Base-by-base conservation (phyloP, 2,797 vertebrate genomes). In the Melopsittacus undulatus region DNA sequence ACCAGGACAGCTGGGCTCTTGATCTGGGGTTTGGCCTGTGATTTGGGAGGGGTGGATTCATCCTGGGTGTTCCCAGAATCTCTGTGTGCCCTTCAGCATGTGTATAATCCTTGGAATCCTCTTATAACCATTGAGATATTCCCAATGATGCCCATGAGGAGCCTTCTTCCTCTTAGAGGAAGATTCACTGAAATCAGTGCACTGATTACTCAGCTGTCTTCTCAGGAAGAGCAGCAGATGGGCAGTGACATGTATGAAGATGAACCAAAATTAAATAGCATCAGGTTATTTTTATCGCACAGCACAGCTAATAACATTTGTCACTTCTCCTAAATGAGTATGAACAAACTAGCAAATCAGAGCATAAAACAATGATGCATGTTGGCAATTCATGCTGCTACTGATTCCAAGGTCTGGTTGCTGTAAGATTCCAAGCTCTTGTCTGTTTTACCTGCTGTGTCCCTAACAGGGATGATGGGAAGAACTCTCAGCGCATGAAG, bases 211-310 rank as follows among this genome's bases (percentile, higher is more conserved):
- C 23, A 42, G 78, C 87, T 78, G 21, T 22, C 75, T 69, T 30
- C 70, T 72, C 12, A 43, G 90, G 63, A 64, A 70, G 59, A 69
- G 69, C 88, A 91, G 91, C 94, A 96, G 94, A 94, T 96, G 96
- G 95, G n/a, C 17, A 9, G 22, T 73, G 91, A 93, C 83, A 72
- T 9, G n/a, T 11, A 24, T 56, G 68, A 27, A 34, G 29, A 22
- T 40, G 34, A 77, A 48, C 59, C 68, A 62, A 32, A 74, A 84
- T 89, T 54, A 85, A 85, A 69, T 30, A 82, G 12, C 48, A 45
- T 24, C 48, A 7, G 77, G 70, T 77, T 95, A 92, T 94, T 97
- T 96, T 95, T 94, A 67, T 63, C 83, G 5, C 17, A 19, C 46
- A 66, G 74, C 36, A 13, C 48, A 12, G 48, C 77, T 87, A 34